A percentile compares a stretch with the other conserved stretches of the same genome.
phyloP scores from a whole-genome alignment of 2,797 vertebrate species.

The Gymnothorax reevesii region DNA sequence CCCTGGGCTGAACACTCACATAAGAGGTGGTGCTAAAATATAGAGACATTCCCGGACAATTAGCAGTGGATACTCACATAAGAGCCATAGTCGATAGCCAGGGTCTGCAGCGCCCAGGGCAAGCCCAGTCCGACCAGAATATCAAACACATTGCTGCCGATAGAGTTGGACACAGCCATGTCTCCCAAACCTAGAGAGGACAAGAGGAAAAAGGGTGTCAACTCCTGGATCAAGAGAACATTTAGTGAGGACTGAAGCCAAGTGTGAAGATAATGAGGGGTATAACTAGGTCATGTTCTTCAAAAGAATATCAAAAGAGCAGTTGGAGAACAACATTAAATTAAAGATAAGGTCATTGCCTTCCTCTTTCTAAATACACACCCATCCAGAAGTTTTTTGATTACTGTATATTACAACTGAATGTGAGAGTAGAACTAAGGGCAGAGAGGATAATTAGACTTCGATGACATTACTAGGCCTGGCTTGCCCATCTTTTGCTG shows the following conservation, averaged over 20 bases:
- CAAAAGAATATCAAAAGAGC: background rate
- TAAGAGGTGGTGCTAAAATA: no score
- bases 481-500: no score
- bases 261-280: background rate
- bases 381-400: background rate
- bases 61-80: constrained; percentile 73
- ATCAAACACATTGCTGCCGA: constrained; percentile 94
- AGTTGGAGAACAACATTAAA: background rate
- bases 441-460: background rate
- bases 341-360: background rate
- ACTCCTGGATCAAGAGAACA: background rate
- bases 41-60: background rate
- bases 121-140: constrained; percentile 92
- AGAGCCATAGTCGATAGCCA: constrained; percentile 91
- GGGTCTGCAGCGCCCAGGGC: constrained; percentile 88
- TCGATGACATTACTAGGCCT: background rate
- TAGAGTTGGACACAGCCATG: constrained; percentile 96
- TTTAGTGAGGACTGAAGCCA: background rate
- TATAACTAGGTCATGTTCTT: background rate
- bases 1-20: no score
- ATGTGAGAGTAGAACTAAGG: background rate
- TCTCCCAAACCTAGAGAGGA: constrained; percentile 84
- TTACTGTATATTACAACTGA: constrained; percentile 4
- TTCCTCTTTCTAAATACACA: background rate
- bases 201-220: background rate